Evolutionary conservation across 2,888 invertebrate genomes (phyloP).

Genomic region (Incurvaria masculella): DNA sequence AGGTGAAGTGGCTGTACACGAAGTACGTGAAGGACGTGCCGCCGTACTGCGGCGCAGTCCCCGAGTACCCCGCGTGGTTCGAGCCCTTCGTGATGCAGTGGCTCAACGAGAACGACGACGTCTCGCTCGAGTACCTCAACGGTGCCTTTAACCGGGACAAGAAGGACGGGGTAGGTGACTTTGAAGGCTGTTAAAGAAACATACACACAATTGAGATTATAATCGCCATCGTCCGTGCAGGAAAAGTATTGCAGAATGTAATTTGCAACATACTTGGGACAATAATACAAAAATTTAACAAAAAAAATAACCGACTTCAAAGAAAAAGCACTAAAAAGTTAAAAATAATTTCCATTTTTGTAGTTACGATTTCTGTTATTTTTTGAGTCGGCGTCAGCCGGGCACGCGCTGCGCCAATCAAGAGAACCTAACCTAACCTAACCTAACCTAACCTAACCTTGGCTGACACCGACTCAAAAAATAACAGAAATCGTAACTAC

Average conservation of each 20-base stretch:
- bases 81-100: constrained; percentile 99
- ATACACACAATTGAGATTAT: background rate
- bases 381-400: too few relatives aligned
- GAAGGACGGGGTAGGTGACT: constrained; percentile 87
- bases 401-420: too few relatives aligned
- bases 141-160: constrained; percentile 98
- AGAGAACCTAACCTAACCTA: too few relatives aligned
- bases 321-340: too few relatives aligned
- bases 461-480: too few relatives aligned
- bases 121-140: constrained; percentile 96
- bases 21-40: constrained; percentile 98
- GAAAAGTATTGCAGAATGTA: background rate
- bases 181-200: background rate
- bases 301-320: too few relatives aligned
- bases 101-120: constrained; percentile 99
- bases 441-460: background rate
- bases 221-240: too few relatives aligned
- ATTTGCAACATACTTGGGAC: background rate
- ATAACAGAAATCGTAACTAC: too few relatives aligned
- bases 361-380: too few relatives aligned
- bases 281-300: too few relatives aligned
- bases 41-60: constrained; percentile 94
- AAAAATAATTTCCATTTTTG: too few relatives aligned
- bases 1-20: constrained; percentile 96
- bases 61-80: constrained; percentile 99